These are phyloP conservation scores for Lacanobia oleracea DNA, from an alignment of 2,888 invertebrate species.

Conservation along the genomic window DNA sequence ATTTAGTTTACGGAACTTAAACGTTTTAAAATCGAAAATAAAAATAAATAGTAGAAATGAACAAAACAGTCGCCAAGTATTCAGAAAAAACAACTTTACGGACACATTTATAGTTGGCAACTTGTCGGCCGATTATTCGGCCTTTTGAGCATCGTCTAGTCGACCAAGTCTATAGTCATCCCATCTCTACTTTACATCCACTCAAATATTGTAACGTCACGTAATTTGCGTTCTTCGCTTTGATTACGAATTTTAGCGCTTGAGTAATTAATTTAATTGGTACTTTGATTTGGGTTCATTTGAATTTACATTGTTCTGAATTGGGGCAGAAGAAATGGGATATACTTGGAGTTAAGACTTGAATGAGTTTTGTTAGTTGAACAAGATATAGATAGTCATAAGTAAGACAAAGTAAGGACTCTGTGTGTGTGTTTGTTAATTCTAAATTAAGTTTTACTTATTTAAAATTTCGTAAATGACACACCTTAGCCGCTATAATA, in stretches of 20 bases:
- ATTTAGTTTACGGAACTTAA: too few relatives aligned
- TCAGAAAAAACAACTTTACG: not conserved
- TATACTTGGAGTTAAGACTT: not conserved
- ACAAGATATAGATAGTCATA: not conserved
- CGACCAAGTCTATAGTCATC: not conserved
- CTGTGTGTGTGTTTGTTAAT: not conserved
- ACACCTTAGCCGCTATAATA: too few relatives aligned
- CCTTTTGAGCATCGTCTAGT: not conserved
- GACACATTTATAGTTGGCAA: not conserved
- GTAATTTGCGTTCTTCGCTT: slow-evolving; percentile 52
- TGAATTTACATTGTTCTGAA: slow-evolving; percentile 43
- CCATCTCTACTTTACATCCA: slow-evolving; percentile 35
- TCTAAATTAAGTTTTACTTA: too few relatives aligned
- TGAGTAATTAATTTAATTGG: slow-evolving; percentile 46
- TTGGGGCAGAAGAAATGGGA: slow-evolving; percentile 11
- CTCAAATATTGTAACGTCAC: slow-evolving; percentile 49
- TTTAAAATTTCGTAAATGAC: too few relatives aligned
- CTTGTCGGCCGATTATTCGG: not conserved
- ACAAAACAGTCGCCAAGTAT: not conserved
- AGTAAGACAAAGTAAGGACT: not conserved
- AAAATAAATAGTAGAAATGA: too few relatives aligned
- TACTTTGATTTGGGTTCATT: slow-evolving; percentile 49
- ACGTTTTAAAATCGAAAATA: too few relatives aligned
- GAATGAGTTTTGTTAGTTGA: not conserved
- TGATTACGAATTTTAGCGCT: slow-evolving; percentile 56